Evolutionary conservation across 2,797 vertebrate genomes (phyloP).

Genomic region (Capromys pilorides): DNA sequence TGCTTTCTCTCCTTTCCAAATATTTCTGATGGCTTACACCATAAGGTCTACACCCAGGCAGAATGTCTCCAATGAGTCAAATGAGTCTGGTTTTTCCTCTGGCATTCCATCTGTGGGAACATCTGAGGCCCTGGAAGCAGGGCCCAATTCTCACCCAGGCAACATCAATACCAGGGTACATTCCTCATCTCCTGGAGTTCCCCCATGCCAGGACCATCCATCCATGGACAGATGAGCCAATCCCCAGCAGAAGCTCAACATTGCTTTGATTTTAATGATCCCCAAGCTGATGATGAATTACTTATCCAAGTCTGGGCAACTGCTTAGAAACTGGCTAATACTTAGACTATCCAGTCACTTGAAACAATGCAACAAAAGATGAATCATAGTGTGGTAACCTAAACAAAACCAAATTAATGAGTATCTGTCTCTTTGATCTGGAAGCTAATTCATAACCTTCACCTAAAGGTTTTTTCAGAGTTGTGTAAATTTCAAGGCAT

Average conservation of each 20-base stretch:
- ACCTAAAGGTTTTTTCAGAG: constrained; percentile 31
- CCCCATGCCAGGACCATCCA: neutral
- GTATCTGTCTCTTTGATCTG: constrained; percentile 72
- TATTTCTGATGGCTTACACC: neutral
- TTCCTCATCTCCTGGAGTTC: neutral
- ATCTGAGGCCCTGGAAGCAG: constrained; percentile 11
- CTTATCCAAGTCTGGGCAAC: constrained; percentile 70
- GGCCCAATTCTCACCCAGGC: neutral
- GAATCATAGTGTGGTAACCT: constrained; percentile 77
- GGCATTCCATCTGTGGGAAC: constrained; percentile 36
- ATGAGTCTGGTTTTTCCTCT: constrained; percentile 28
- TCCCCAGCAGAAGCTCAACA: neutral
- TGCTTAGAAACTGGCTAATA: constrained; percentile 74
- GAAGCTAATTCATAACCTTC: constrained; percentile 68
- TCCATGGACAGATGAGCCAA: constrained; percentile 28
- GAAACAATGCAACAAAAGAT: constrained; percentile 76
- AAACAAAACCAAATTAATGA: constrained; percentile 78
- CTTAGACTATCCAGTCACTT: constrained; percentile 80
- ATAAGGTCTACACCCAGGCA: neutral
- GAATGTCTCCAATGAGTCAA: neutral
- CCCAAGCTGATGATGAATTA: constrained; percentile 61
- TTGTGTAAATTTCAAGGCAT: neutral
- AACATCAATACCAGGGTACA: neutral
- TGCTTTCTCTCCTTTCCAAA: constrained; percentile 26
- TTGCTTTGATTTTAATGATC: constrained; percentile 69